phyloP scores from a whole-genome alignment of 2,113 vertebrate genomes.

The Maccullochella peelii region DNA sequence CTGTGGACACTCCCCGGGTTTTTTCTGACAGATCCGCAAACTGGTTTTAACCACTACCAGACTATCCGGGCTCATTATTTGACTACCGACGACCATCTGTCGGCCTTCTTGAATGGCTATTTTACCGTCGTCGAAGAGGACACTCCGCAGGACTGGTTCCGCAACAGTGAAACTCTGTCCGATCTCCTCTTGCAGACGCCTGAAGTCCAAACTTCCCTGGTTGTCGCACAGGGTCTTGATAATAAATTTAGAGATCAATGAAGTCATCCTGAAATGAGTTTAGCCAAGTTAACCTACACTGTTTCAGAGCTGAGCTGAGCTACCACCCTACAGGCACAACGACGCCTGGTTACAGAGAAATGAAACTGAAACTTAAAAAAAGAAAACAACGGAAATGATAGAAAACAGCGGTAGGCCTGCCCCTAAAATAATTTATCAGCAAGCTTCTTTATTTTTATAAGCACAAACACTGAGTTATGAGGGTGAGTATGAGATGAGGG shows the following conservation, averaged over 20 bases:
- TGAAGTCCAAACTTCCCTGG: slow-evolving; percentile 70
- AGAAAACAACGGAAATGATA: accelerated
- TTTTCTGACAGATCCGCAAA: slow-evolving; percentile 74
- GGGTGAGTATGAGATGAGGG: too few species aligned
- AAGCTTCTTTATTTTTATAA: too few species aligned
- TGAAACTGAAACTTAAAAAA: slow-evolving; percentile 69
- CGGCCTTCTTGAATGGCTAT: slow-evolving; percentile 57
- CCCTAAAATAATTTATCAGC: background rate
- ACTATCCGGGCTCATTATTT: slow-evolving; percentile 46
- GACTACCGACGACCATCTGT: background rate
- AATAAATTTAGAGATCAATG: slow-evolving; percentile 36
- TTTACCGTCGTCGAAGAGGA: slow-evolving; percentile 65
- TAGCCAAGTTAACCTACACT: accelerated
- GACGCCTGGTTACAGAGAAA: slow-evolving; percentile 27
- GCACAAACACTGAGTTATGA: background rate
- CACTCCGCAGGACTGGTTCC: slow-evolving; percentile 7
- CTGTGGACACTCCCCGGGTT: slow-evolving; percentile 50
- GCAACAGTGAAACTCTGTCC: slow-evolving; percentile 16
- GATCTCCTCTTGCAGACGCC: slow-evolving; percentile 51
- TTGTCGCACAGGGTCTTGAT: slow-evolving; percentile 70
- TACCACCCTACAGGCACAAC: accelerated
- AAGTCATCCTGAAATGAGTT: slow-evolving; percentile 36
- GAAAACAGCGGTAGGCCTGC: background rate
- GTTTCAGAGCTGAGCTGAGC: background rate
- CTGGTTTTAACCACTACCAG: slow-evolving; percentile 78